Evolutionary conservation across 2,113 vertebrate species (phyloP).

Genomic region (Ageneiosus marmoratus): DNA sequence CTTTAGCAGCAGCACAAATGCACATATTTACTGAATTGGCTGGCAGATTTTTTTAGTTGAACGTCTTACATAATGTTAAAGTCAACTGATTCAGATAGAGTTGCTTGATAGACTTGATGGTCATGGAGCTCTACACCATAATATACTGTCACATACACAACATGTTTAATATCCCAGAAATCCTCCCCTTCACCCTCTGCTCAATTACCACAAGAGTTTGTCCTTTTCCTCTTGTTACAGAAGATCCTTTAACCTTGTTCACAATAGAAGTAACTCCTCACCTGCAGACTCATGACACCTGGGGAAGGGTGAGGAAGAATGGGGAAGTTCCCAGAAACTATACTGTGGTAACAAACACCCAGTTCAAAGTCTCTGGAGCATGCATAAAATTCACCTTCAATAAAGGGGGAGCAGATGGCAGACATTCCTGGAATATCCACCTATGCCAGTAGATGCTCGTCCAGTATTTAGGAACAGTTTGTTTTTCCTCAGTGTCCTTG

Average conservation of each 20-base stretch:
- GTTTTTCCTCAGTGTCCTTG: conserved; percentile 44
- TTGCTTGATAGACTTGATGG: not conserved
- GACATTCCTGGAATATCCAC: conserved; percentile 71
- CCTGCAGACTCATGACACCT: conserved; percentile 26
- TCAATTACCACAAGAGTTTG: not conserved
- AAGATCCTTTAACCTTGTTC: not conserved
- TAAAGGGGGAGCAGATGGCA: conserved; percentile 63
- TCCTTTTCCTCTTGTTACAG: conserved; percentile 24
- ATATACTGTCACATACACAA: not conserved
- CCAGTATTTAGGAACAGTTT: conserved; percentile 47
- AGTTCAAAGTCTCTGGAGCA: conserved; percentile 47
- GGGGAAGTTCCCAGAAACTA: conserved; percentile 57
- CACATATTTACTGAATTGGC: conserved; percentile 7
- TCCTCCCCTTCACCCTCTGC: not conserved
- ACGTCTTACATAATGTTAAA: conserved; percentile 34
- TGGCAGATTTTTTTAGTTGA: conserved; percentile 18
- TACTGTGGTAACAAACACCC: conserved; percentile 48
- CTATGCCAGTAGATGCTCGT: conserved; percentile 42
- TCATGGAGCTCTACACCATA: not conserved
- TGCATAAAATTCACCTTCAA: conserved; percentile 57
- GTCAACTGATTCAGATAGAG: not conserved
- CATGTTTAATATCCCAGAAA: not conserved
- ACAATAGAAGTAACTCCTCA: conserved; percentile 4
- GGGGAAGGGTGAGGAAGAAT: conserved; percentile 6
- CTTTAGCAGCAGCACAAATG: conserved; percentile 10